Evolutionary conservation across 2,888 invertebrate genomes (phyloP), one percentile per base, ranked within the genome.

Genomic region (Elegia similella): DNA sequence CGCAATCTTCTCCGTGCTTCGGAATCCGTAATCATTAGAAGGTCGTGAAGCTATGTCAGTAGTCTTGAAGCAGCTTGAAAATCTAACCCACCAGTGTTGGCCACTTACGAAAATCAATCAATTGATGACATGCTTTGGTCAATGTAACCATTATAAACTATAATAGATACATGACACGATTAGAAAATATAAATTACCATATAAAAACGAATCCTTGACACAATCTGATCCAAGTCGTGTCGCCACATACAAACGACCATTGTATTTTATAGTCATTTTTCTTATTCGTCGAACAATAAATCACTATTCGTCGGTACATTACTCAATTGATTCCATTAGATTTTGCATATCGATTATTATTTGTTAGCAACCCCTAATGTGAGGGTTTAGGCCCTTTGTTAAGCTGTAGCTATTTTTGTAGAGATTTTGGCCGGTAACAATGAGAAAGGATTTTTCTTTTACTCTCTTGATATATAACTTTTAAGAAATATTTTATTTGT

Each of bases 321-420:
- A 90, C 83, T 77, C 82, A 87, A 89, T 88, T 86, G 88, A 86
- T 87, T 84, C 88, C 88, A 89, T 88, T 88, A 88, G 73, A 66
- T 88, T 88, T 88, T 88, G 88, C 89, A 89, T 89, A 84, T 81
- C 79, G 76, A 82, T 84, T 82, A 85, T 77, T 75, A 76, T 76
- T 73, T 73, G 69, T 71, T 73, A 62, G 67, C 29, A 50, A 17
- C 12, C 50, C n/a, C 16, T 50, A 32, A 38, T 50, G 16, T 34
- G 50, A 50, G 50, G 15, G 15, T 42, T 43, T 38, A 38, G 5
- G 1, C n/a, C 38, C 38, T 38, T 38, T 38, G 38, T 38, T 38
- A n/a, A n/a, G 10, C 10, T 2, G 38, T 38, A 12, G n/a, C 38
- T 38, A 23, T 38, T 38, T 38, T 12, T 12, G 38, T 38, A 7